Percentiles rank a stretch among this genome's conserved stretches.
phyloP scores from a whole-genome alignment of 2,113 vertebrate genomes.

The Alouatta palliata region DNA sequence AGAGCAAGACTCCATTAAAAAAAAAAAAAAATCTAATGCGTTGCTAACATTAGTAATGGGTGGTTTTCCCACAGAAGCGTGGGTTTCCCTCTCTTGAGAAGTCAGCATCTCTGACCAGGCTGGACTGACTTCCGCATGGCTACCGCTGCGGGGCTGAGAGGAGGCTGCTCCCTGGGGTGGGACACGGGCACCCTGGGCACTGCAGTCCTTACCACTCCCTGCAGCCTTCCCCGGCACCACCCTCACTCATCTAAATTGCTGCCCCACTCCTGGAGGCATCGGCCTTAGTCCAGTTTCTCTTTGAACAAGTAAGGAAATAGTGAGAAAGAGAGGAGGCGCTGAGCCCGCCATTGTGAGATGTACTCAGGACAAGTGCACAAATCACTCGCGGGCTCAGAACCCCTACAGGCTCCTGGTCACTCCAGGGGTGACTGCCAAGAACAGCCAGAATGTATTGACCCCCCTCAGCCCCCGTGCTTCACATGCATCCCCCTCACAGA shows the following conservation, averaged over 20 bases:
- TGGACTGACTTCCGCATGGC: neutral
- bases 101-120: neutral
- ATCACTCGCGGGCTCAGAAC: neutral
- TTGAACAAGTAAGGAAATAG: neutral
- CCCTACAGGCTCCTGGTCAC: neutral
- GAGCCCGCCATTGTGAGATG: neutral
- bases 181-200: neutral
- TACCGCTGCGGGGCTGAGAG: neutral
- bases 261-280: neutral
- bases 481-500: rapidly evolving
- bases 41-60: neutral
- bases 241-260: neutral
- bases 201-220: neutral
- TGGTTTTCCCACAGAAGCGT: neutral
- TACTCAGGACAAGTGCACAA: rapidly evolving
- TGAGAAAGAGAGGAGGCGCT: too few species aligned
- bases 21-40: neutral
- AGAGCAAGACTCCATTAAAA: too few species aligned
- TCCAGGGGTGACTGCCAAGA: neutral
- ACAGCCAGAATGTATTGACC: neutral
- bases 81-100: slow-evolving; percentile 5
- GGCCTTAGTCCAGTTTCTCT: neutral
- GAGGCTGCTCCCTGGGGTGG: neutral
- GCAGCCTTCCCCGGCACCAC: neutral
- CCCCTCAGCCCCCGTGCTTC: rapidly evolving